phyloP scores from a whole-genome alignment of 2,797 vertebrate species.

The Phaenicophaeus curvirostris region DNA sequence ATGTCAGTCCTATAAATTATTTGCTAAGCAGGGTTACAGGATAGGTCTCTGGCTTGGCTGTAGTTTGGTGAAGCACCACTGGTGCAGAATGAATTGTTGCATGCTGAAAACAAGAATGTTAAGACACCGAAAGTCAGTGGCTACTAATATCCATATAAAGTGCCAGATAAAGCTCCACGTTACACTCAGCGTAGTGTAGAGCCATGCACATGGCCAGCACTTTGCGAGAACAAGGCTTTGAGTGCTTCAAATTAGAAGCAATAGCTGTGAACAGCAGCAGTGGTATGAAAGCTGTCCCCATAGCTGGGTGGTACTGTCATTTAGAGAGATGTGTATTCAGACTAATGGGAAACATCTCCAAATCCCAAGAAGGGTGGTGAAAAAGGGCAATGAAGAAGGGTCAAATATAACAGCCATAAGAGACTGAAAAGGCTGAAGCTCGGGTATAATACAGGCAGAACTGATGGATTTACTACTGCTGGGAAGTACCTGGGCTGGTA shows the following conservation, averaged over 20 bases:
- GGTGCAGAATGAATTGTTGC: background rate
- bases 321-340: background rate
- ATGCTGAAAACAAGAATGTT: background rate
- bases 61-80: background rate
- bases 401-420: background rate
- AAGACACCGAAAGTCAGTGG: background rate
- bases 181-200: background rate
- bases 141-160: background rate
- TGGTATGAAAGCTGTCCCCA: background rate
- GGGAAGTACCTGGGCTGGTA: conserved; percentile 23
- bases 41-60: background rate
- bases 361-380: background rate
- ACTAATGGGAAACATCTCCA: background rate
- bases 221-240: background rate
- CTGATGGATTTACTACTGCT: conserved; percentile 41
- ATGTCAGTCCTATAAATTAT: background rate
- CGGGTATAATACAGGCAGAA: background rate
- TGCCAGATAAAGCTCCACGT: background rate
- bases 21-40: background rate
- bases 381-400: background rate
- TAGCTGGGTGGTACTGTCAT: background rate
- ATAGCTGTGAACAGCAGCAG: background rate
- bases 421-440: background rate
- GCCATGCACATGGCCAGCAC: background rate
- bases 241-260: background rate